Base-by-base conservation (phyloP, 2,113 vertebrate genomes). In the Ptilonorhynchus violaceus region DNA sequence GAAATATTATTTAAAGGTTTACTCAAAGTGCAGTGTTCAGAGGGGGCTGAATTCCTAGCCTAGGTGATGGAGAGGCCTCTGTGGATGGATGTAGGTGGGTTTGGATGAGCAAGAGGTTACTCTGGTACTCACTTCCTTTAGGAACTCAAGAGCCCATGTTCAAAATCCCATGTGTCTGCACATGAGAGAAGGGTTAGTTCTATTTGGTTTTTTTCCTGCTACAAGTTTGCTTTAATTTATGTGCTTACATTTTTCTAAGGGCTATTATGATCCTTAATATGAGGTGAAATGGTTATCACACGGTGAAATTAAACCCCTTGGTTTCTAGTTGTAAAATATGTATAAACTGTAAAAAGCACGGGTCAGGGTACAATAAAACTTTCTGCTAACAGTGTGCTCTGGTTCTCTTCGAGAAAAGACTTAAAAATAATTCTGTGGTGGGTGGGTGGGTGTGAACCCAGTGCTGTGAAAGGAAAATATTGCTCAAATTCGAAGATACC, bases 301-400 rank as follows among this genome's bases (percentile, higher is more conserved):
- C 1, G 10, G 74, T 75, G 82, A 80, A 55, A 79, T 53, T 13
- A 23, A 70, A 79, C 52, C 74, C 55, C 76, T 94, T 95, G 90
- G 88, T 92, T 92, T 97, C 72, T 90, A 83, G 79, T 16, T 97
- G 96, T 97, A 96, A 91, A 92, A 82, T 93, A 95, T 96, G 94
- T 96, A 96, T 84, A 96, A 95, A 85, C 35, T 92, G 90, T 97
- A 92, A 77, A 96, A 95, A 97, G 64, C 96, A 88, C 37, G 78
- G 82, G 78, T 39, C 78, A 88, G 94, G 95, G 78, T 80, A 80
- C 86, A 98, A 98, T 98, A 98, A 98, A 97, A 59, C 55, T 96
- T 98, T 93, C 70, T 15, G 77, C 93, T 96, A 96, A 92, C 72
- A 56, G 10, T 19, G 64, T 78, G 82, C 89, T 93, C 33, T 74